Conservation (phyloP, 2,113 vertebrate genomes). For the Ptilorrhoa leucosticta region DNA sequence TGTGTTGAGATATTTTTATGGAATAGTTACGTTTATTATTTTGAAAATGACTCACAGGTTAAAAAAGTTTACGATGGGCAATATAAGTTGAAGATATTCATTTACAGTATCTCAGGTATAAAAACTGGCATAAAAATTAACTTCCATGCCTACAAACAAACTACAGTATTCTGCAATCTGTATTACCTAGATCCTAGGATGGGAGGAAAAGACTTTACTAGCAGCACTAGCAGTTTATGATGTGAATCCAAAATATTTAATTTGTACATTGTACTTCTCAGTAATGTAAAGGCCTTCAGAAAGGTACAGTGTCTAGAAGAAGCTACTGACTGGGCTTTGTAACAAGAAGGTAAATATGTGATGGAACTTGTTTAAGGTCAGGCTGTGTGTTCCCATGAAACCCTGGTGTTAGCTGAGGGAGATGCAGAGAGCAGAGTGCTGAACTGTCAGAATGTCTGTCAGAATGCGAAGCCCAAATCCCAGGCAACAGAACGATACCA, state of each 20-base stretch:
- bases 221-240: neutral
- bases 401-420: neutral
- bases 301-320: neutral
- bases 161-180: neutral
- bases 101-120: constrained; percentile 64
- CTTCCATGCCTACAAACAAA: constrained; percentile 19
- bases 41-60: constrained; percentile 84
- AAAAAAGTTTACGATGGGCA: constrained; percentile 81
- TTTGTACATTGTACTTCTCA: neutral
- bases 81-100: constrained; percentile 72
- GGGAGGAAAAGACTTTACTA: constrained; percentile 4
- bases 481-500: neutral
- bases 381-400: neutral
- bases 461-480: neutral
- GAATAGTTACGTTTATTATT: constrained; percentile 85
- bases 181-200: neutral
- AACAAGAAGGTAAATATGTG: neutral
- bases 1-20: constrained; percentile 86
- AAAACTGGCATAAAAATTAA: constrained; percentile 53
- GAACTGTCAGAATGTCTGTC: neutral
- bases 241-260: constrained; percentile 2
- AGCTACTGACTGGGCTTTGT: neutral
- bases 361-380: neutral
- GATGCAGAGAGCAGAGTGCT: neutral
- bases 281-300: neutral